A percentile compares a stretch with the other conserved stretches of the same genome.
phyloP scores from a whole-genome alignment of 2,113 vertebrate species.

The Sylvilagus bachmani region DNA sequence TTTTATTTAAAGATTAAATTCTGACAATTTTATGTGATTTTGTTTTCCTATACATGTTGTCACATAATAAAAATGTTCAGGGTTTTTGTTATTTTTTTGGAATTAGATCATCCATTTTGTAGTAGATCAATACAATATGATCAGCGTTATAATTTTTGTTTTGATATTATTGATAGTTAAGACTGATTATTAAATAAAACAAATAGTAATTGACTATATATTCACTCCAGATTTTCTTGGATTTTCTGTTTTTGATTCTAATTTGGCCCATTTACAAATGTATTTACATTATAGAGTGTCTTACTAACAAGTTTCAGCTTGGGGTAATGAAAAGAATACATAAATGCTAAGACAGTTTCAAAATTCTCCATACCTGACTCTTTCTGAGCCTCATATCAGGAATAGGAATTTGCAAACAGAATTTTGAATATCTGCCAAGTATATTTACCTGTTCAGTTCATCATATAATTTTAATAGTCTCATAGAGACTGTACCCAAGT shows the following conservation, averaged over 20 bases:
- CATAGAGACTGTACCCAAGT: not conserved
- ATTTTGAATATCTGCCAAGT: not conserved
- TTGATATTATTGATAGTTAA: too few species aligned
- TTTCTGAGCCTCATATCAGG: not conserved
- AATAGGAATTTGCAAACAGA: not conserved
- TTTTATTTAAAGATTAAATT: too few species aligned
- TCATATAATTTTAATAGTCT: conserved; percentile 28
- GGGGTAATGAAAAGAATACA: not conserved
- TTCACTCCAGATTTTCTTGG: too few species aligned
- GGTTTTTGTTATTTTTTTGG: too few species aligned
- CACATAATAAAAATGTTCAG: too few species aligned
- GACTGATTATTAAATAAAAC: too few species aligned
- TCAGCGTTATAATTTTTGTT: too few species aligned
- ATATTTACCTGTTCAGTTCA: not conserved
- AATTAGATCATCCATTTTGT: too few species aligned
- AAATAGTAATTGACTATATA: too few species aligned
- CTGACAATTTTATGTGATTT: too few species aligned
- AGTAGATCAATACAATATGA: too few species aligned
- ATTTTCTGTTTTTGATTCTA: not conserved
- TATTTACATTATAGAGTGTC: not conserved
- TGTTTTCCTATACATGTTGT: too few species aligned
- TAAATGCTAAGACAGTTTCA: not conserved
- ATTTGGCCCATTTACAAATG: not conserved
- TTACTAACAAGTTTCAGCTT: not conserved
- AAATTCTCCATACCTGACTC: not conserved